Base-by-base conservation (phyloP, 1,140 invertebrate genomes). In the Alviniconcha marisindica region DNA sequence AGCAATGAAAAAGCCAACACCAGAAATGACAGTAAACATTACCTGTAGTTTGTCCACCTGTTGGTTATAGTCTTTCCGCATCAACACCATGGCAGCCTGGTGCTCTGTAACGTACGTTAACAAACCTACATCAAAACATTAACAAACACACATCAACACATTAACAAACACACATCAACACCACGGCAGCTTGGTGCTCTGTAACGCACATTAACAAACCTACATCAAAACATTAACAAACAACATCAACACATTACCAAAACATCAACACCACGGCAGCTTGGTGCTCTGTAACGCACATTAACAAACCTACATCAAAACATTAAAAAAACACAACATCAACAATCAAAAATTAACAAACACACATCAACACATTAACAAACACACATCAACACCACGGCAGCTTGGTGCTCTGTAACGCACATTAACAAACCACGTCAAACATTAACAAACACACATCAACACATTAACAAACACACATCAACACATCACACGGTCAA, bases 181-280 rank as follows among this genome's bases (percentile, higher is more conserved):
- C 88, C 77, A 90, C 83, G 51, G 86, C 88, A 24, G 88, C 86
- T 54, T 90, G 91, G 60, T 91, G 89, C 56, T 91, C 91, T 91
- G 84, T 73, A 89, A 88, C 36, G 80, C 18, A 84, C 51, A 66
- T 1, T 24, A 66, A 63, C 18, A 21, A 36, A 40, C 28, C 56
- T 63, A 10, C 18, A n/a, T 24, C 12, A 66, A 21, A 51, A 12
- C 48, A 42, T 51, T n/a, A n/a, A n/a, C n/a, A n/a, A n/a, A n/a
- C n/a, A n/a, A n/a, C n/a, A n/a, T n/a, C n/a, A n/a, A n/a, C n/a
- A n/a, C n/a, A 2, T 31, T 21, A 24, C 28, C 7, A 7, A 77
- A 87, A 78, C 31, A 89, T 42, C 48, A 86, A 82, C 36, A 89
- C 88, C 77, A 90, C 83, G 51, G 86, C 88, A 24, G 88, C 86